A percentile compares a stretch with the other conserved stretches of the same genome.
These are phyloP conservation scores for Trissolcus japonicus DNA, from an alignment of 2,888 invertebrate species.

Conservation along the genomic window DNA sequence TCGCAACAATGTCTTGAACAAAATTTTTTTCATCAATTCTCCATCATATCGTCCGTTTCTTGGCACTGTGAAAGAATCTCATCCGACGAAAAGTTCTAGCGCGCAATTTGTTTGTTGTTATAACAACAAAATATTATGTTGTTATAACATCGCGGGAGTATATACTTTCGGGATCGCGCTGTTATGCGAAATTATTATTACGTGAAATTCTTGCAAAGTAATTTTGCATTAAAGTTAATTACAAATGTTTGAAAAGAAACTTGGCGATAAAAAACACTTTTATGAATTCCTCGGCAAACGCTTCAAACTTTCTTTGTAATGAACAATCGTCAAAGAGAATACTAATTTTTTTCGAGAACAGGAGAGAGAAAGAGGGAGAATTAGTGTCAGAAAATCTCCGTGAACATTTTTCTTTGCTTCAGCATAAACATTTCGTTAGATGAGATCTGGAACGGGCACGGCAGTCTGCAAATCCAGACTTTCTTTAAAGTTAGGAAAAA, in stretches of 20 bases:
- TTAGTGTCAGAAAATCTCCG: constrained; percentile 56
- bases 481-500: constrained; percentile 57
- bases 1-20: background rate
- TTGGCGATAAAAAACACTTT: constrained; percentile 54
- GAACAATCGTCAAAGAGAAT: constrained; percentile 59
- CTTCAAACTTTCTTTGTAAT: constrained; percentile 55
- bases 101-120: constrained; percentile 47
- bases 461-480: constrained; percentile 41
- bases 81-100: constrained; percentile 40
- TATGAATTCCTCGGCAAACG: constrained; percentile 47
- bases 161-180: constrained; percentile 45
- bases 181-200: constrained; percentile 51
- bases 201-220: constrained; percentile 55
- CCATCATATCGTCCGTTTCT: background rate
- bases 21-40: background rate
- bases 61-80: constrained; percentile 20
- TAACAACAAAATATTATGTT: too few species aligned
- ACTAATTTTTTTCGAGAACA: constrained; percentile 52
- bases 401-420: constrained; percentile 56
- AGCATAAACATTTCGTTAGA: constrained; percentile 55
- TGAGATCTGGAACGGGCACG: constrained; percentile 37
- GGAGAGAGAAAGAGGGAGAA: constrained; percentile 45
- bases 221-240: constrained; percentile 56
- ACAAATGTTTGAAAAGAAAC: constrained; percentile 54
- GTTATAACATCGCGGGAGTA: too few species aligned